These are phyloP conservation scores for Helobdella robusta DNA, from an alignment of 2,888 invertebrate species.

Conservation along the genomic window DNA sequence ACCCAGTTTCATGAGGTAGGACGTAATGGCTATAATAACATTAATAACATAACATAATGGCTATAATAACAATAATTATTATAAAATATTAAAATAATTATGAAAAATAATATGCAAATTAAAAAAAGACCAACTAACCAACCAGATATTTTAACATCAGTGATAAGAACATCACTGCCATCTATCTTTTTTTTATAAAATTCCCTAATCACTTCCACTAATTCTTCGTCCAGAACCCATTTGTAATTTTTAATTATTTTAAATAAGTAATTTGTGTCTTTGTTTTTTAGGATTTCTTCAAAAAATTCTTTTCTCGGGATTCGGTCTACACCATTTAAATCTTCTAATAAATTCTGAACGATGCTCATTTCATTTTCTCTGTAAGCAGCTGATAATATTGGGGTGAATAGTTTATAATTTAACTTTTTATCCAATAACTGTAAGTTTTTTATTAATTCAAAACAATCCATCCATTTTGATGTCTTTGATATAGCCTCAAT, in stretches of 20 bases:
- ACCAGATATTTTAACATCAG: background rate
- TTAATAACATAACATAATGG: no score
- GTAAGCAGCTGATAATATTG: background rate
- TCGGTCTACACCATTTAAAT: background rate
- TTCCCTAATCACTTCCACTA: background rate
- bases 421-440: background rate
- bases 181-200: background rate
- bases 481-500: constrained; percentile 1
- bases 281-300: background rate
- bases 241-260: background rate
- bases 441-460: background rate
- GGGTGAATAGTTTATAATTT: background rate
- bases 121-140: background rate
- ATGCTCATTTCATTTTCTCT: background rate
- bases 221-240: background rate
- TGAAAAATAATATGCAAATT: no score
- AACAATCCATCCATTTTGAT: background rate
- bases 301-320: background rate
- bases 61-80: no score
- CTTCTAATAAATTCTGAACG: background rate
- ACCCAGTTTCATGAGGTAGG: no score
- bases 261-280: background rate
- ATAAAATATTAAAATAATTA: no score
- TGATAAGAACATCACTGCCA: no score
- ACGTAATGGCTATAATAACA: no score